phyloP scores from a whole-genome alignment of 35 echinoderm and acorn worm genomes.

The Amphiura filiformis region DNA sequence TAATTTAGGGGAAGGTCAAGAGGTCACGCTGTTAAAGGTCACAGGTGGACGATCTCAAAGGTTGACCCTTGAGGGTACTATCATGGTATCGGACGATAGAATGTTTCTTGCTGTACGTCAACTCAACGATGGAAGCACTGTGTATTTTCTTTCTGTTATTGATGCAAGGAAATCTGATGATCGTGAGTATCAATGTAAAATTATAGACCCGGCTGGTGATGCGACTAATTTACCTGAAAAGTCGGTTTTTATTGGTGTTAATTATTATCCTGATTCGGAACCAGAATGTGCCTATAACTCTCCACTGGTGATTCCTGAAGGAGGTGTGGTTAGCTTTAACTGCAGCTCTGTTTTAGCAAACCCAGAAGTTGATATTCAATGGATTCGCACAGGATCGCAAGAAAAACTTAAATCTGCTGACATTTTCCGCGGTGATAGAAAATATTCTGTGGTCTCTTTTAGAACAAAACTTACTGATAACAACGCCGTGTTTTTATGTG shows the following conservation, averaged over 20 bases:
- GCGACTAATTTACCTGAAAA: background rate
- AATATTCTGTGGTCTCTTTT: background rate
- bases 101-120: background rate
- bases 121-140: background rate
- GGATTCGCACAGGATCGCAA: background rate
- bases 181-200: background rate
- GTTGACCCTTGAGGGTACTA: background rate
- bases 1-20: background rate
- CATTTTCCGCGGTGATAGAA: background rate
- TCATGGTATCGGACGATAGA: background rate
- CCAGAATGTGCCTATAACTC: background rate
- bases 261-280: background rate
- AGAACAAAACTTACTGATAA: background rate
- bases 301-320: background rate
- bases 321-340: background rate
- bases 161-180: background rate
- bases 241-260: background rate
- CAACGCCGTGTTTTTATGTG: constrained; percentile 3
- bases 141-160: background rate
- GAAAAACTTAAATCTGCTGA: background rate
- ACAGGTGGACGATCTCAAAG: background rate
- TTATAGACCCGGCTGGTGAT: background rate
- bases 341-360: background rate
- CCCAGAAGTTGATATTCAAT: background rate
- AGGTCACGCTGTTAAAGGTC: background rate